Conservation (phyloP, 2,888 invertebrate genomes). For the Drosophila vallismaia region DNA sequence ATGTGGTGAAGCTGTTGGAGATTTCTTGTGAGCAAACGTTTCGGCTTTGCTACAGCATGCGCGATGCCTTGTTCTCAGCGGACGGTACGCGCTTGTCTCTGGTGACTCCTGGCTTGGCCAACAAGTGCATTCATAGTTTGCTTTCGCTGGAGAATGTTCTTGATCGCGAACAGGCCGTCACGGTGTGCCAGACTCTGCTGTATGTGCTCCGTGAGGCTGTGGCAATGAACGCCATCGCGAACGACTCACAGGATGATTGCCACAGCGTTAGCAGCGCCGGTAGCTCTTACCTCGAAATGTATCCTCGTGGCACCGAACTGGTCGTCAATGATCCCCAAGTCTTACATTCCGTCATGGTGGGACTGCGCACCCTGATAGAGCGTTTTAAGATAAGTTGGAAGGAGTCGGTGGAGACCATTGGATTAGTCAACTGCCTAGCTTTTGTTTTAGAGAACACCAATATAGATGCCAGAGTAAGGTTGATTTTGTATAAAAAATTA, state of each 20-base stretch:
- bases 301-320: conserved; percentile 78
- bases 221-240: conserved; percentile 44
- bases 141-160: conserved; percentile 85
- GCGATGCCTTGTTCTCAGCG: conserved; percentile 83
- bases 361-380: conserved; percentile 87
- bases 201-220: conserved; percentile 86
- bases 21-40: conserved; percentile 87
- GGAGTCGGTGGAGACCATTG: conserved; percentile 90
- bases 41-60: conserved; percentile 86
- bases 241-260: conserved; percentile 47
- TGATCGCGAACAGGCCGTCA: conserved; percentile 86
- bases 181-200: conserved; percentile 87
- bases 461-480: conserved; percentile 85
- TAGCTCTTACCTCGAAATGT: conserved; percentile 52
- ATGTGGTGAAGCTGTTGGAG: conserved; percentile 86
- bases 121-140: conserved; percentile 82
- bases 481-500: not conserved
- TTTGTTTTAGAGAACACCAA: conserved; percentile 85
- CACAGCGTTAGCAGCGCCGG: conserved; percentile 47
- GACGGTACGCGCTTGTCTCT: conserved; percentile 48
- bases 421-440: conserved; percentile 86
- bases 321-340: conserved; percentile 85
- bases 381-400: conserved; percentile 90
- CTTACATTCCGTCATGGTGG: conserved; percentile 88
- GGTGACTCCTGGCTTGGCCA: conserved; percentile 78